Evolutionary conservation across 2,113 vertebrate species (phyloP), one percentile per base, ranked within the genome.

Genomic region (Micronisus gabar): DNA sequence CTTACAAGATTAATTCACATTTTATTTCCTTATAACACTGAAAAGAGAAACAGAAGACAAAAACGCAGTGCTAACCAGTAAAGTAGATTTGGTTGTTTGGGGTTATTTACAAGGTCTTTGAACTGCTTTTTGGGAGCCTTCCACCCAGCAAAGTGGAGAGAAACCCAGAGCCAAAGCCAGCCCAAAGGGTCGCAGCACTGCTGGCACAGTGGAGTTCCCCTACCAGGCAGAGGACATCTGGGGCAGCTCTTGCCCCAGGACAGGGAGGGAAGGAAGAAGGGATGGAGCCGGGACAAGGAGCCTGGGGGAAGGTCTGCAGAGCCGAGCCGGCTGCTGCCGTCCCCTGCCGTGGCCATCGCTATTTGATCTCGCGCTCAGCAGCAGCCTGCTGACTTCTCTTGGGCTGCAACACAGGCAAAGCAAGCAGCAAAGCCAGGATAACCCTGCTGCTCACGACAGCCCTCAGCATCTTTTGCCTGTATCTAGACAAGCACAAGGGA

Each of bases 301-400:
- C 94, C 86, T 75, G 67, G 34, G 86, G 93, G 63, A 88, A 93
- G 71, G n/a, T 68, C 27, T 56, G 36, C 82, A 67, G 67, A 95
- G 58, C 74, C 61, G 71, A 30, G 79, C 85, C 92, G 85, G 72
- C 89, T 95, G 76, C 63, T 80, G 58, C 67, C 4, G 1, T 91
- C 72, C 80, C 63, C 87, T 0, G 11, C 83, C 3, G 8, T 58
- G 70, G 78, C 81, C 81, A 34, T 85, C 8, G 3, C 84, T 89
- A 20, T 91, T 87, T 91, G 87, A 94, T 91, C 87, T 94, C 86
- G 30, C 0, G 0, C 67, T 88, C 86, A 84, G 93, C 72, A 83
- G 88, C 83, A 94, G 67, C 80, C 80, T 71, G 75, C 91, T 96
- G 95, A 59, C 91, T 97, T 83, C 68, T 93, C 59, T 58, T 8